Conservation (phyloP, 1,140 invertebrate species). For the Aphelenchoides fujianensis region DNA sequence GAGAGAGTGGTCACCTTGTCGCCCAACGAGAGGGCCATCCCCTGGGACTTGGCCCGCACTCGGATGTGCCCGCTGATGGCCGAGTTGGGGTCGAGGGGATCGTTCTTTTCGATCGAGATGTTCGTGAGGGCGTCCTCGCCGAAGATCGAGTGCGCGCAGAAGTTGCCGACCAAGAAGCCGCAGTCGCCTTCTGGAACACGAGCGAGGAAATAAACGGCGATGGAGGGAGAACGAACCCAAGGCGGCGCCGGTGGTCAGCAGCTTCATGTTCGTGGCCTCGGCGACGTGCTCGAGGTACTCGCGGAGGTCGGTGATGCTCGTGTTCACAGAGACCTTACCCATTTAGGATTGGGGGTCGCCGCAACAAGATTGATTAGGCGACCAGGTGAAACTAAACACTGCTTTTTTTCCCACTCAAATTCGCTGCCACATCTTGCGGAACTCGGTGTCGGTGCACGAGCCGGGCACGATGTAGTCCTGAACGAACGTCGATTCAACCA, state of each 20-base stretch:
- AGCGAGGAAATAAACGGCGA: no score
- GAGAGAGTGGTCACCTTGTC: conserved; percentile 47
- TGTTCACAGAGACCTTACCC: conserved; percentile 88
- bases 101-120: conserved; percentile 87
- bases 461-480: conserved; percentile 96
- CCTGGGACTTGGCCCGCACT: conserved; percentile 95
- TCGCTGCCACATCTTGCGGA: conserved; percentile 98
- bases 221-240: conserved; percentile 49
- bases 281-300: conserved; percentile 89
- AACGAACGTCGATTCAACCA: conserved; percentile 29
- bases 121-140: conserved; percentile 98
- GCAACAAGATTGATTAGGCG: conserved; percentile 31
- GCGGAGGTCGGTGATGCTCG: conserved; percentile 83
- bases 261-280: conserved; percentile 96
- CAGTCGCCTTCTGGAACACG: conserved; percentile 74
- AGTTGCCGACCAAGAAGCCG: conserved; percentile 97
- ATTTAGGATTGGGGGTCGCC: no score
- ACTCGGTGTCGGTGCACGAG: conserved; percentile 86
- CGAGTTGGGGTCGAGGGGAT: conserved; percentile 75
- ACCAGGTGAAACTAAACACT: conserved; percentile 71
- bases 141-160: conserved; percentile 97
- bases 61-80: conserved; percentile 90
- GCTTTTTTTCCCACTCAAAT: conserved; percentile 99
- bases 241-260: conserved; percentile 77
- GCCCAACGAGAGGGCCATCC: conserved; percentile 58